Percentiles rank a stretch among this genome's conserved stretches.
Evolutionary conservation across 2,113 vertebrate species (phyloP).

Genomic region (Psittacara wagleri): DNA sequence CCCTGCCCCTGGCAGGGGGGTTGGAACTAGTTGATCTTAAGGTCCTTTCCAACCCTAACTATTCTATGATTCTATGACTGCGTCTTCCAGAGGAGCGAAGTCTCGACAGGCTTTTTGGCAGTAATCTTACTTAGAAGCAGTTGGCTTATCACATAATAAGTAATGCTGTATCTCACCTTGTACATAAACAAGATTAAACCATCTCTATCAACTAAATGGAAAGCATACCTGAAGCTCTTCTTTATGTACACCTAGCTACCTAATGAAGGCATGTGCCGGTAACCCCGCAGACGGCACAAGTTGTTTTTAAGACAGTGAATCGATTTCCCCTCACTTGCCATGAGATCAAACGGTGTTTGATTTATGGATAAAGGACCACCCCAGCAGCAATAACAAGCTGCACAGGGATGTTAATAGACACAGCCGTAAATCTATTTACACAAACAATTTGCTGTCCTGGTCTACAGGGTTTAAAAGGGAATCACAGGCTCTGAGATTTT

Average conservation of each 20-base stretch:
- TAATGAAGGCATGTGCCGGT: neutral
- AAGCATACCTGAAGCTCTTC: neutral
- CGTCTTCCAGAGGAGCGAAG: neutral
- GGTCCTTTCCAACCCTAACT: too few relatives aligned
- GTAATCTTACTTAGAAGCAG: neutral
- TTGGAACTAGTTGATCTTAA: too few relatives aligned
- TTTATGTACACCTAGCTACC: neutral
- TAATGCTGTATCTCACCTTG: neutral
- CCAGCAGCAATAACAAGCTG: neutral
- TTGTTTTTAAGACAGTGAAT: neutral
- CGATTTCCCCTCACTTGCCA: neutral
- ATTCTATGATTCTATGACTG: neutral
- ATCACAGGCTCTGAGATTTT: neutral
- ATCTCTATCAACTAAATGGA: neutral
- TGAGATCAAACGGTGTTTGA: neutral
- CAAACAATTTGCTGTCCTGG: neutral
- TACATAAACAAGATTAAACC: neutral
- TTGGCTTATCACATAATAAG: neutral
- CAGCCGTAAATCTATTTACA: neutral
- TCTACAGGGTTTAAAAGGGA: neutral
- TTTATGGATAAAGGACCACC: neutral
- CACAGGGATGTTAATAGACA: neutral
- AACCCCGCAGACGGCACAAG: neutral
- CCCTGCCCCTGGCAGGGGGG: too few relatives aligned
- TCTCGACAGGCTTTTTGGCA: neutral